Base-by-base conservation (phyloP, 2,888 invertebrate genomes). In the Drosophila affinis region DNA sequence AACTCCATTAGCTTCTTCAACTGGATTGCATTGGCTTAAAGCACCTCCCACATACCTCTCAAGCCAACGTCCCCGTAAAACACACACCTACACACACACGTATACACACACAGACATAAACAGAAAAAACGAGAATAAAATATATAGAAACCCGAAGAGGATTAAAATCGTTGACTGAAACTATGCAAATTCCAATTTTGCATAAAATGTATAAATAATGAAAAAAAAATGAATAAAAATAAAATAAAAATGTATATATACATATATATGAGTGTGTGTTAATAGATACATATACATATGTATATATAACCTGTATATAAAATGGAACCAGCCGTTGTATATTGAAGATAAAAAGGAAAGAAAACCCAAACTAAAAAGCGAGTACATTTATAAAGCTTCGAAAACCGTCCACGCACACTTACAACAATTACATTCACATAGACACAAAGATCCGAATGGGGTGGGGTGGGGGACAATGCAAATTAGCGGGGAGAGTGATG, bases 391-490 rank as follows among this genome's bases (percentile, higher is more conserved):
- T 84, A 85, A 87, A 87, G 89, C 91, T 91, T 91, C 88, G 89
- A 90, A 83, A 83, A 90, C 91, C 91, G 91, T 91, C 91, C 91
- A 91, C 91, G 83, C 85, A 86, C 85, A 84, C 77, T 78, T 68
- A 73, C 69, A 77, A 52, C 61, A 62, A 49, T 51, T 24, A 58
- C 57, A 58, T n/a, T 51, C 21, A 58, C 57, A 58, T 14, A 52
- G 27, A 62, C 49, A 55, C 32, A 56, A 52, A 64, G 53, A 52
- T 32, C 46, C 9, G 53, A 53, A 34, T 18, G 18, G n/a, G 24
- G 24, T 24, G 24, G 24, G 39, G 14, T 14, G 39, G n/a, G n/a
- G n/a, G n/a, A n/a, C n/a, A 39, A 14, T 39, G 39, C 14, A 39
- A 14, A 39, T 14, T 4, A 14, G 6, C 6, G 65, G 56, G 58